A percentile compares a stretch with the other conserved stretches of the same genome.
Evolutionary conservation across 1,140 invertebrate genomes (phyloP).

Genomic region (Wasmannia auropunctata): DNA sequence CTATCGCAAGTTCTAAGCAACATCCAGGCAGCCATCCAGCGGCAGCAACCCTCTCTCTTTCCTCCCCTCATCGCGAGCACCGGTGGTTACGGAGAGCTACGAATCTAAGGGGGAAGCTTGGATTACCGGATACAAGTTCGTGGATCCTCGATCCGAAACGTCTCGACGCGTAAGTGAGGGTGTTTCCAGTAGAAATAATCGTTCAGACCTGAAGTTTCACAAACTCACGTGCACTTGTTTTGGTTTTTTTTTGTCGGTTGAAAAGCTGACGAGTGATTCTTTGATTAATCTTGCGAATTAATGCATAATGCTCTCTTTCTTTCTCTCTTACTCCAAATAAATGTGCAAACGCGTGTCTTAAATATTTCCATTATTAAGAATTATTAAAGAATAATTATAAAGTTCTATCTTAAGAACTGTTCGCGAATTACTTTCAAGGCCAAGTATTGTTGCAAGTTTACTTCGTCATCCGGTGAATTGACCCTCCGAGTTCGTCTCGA

Average conservation of each 20-base stretch:
- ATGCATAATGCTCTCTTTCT: not conserved
- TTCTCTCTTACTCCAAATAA: too few relatives aligned
- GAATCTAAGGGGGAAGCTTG: conserved; percentile 36
- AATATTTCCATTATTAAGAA: not conserved
- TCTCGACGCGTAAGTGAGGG: not conserved
- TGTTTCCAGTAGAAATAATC: not conserved
- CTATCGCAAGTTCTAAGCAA: conserved; percentile 73
- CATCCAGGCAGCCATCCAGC: conserved; percentile 41
- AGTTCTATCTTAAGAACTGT: not conserved
- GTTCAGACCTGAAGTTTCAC: too few relatives aligned
- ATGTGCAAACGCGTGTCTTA: not conserved
- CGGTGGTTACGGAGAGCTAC: conserved; percentile 29
- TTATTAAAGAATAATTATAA: not conserved
- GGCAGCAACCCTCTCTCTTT: conserved; percentile 33
- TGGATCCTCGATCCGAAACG: not conserved
- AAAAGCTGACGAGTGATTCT: not conserved
- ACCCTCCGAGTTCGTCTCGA: conserved; percentile 9
- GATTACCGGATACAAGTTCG: conserved; percentile 46
- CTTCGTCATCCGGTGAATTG: conserved; percentile 13
- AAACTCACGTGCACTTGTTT: not conserved
- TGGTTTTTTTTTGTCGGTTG: not conserved
- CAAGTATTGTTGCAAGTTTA: not conserved
- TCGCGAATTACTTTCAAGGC: not conserved
- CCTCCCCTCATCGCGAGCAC: conserved; percentile 36
- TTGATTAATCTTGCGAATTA: not conserved